Conservation (phyloP, 2,797 vertebrate genomes). For the Hemitrygon akajei region DNA sequence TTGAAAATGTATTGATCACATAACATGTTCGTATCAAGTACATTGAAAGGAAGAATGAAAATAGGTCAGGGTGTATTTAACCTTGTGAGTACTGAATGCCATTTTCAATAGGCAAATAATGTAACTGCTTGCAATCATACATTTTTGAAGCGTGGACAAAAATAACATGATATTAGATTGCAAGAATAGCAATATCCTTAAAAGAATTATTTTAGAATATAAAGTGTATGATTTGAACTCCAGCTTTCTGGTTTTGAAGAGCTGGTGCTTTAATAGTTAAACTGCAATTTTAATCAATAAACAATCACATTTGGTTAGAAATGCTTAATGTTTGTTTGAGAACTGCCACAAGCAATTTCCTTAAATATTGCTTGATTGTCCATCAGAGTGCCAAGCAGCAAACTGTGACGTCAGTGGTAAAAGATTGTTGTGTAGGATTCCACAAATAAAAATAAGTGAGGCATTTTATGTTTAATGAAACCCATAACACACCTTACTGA, state of each 20-base stretch:
- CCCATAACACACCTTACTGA: no score
- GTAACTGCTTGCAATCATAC: not conserved
- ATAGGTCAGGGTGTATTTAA: conserved; percentile 99
- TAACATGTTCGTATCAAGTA: conserved; percentile 97
- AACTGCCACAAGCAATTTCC: conserved; percentile 13
- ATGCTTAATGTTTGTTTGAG: conserved; percentile 5
- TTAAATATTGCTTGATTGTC: not conserved
- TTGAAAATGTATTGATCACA: conserved; percentile 99
- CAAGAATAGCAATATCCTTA: not conserved
- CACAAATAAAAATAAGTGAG: no score
- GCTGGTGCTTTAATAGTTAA: not conserved
- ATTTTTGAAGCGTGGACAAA: not conserved
- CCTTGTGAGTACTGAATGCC: conserved; percentile 29
- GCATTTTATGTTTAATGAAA: no score
- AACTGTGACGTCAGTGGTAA: not conserved
- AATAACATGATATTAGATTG: not conserved
- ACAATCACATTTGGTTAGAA: not conserved
- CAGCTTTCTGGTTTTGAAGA: not conserved
- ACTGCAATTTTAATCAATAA: conserved; percentile 17
- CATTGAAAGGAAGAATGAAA: conserved; percentile 80
- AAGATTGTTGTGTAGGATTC: not conserved
- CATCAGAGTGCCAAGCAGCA: not conserved
- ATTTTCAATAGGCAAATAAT: not conserved
- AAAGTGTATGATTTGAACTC: not conserved
- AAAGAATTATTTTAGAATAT: no score